Evolutionary conservation across 2,888 invertebrate species (phyloP).

Genomic region (Lasioglossum lativentre): DNA sequence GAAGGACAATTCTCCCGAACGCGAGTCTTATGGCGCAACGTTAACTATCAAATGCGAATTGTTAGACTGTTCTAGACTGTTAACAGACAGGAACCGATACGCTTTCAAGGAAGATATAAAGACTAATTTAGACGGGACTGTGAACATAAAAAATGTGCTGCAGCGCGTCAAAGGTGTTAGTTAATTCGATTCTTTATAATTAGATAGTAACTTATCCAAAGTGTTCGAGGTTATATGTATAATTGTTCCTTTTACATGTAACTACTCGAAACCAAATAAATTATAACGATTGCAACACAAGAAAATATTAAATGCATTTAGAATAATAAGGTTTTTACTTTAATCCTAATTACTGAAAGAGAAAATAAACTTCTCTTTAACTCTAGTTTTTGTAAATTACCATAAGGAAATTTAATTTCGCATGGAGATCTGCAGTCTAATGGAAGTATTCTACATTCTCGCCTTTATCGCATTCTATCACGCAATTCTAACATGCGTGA

Average conservation of each 20-base stretch:
- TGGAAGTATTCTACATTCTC: too few relatives aligned
- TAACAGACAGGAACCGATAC: constrained; percentile 6
- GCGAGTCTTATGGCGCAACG: neutral
- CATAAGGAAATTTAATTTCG: neutral
- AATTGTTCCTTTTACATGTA: neutral
- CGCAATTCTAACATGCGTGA: neutral
- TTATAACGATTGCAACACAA: too few relatives aligned
- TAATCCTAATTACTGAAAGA: neutral
- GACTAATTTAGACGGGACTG: neutral
- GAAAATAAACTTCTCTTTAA: neutral
- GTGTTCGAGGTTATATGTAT: neutral
- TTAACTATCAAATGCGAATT: too few relatives aligned
- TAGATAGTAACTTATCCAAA: neutral
- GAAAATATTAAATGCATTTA: too few relatives aligned
- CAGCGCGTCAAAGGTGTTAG: neutral
- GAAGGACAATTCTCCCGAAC: neutral
- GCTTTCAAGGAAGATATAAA: neutral
- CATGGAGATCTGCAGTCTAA: neutral
- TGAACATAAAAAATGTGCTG: neutral
- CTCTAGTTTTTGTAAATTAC: neutral
- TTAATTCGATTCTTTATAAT: neutral
- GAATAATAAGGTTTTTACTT: neutral
- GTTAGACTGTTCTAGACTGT: neutral
- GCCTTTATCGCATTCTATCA: neutral
- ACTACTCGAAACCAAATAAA: too few relatives aligned